A percentile compares a stretch with the other conserved stretches of the same genome.
Conservation (phyloP, 2,888 invertebrate genomes). For the Adelognathus sp. region DNA sequence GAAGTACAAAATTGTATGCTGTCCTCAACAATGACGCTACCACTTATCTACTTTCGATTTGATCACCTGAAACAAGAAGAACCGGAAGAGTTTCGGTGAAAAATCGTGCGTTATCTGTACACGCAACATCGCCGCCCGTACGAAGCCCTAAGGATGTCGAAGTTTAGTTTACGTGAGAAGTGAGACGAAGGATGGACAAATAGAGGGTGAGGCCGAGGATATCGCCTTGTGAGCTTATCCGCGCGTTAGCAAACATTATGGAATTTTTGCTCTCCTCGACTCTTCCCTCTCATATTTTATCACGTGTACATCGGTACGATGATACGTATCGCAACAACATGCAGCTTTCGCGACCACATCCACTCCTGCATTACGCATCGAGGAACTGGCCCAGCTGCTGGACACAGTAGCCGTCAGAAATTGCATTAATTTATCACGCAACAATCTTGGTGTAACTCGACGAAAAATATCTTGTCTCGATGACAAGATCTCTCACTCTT, state of each 20-base stretch:
- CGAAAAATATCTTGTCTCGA: slow-evolving; percentile 51
- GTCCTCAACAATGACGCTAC: background rate
- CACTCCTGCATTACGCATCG: slow-evolving; percentile 23
- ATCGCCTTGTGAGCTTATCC: slow-evolving; percentile 32
- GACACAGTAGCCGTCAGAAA: slow-evolving; percentile 51
- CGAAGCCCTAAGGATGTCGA: background rate
- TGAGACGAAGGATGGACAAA: background rate
- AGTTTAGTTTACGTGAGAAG: background rate
- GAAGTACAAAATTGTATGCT: slow-evolving; percentile 16
- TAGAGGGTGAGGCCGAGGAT: slow-evolving; percentile 30
- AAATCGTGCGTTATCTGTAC: slow-evolving; percentile 57
- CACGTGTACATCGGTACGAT: slow-evolving; percentile 1
- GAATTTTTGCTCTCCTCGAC: background rate
- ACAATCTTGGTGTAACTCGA: slow-evolving; percentile 49
- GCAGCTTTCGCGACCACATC: slow-evolving; percentile 35
- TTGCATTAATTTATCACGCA: slow-evolving; percentile 53
- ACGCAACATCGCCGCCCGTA: background rate
- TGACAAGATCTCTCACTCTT: slow-evolving; percentile 38
- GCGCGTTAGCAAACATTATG: slow-evolving; percentile 33
- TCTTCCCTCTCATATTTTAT: slow-evolving; percentile 34
- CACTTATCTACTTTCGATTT: slow-evolving; percentile 1
- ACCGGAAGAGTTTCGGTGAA: slow-evolving; percentile 62
- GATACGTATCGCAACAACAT: slow-evolving; percentile 41
- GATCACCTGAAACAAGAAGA: background rate
- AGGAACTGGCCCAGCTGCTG: slow-evolving; percentile 39